A percentile compares a stretch with the other conserved stretches of the same genome.
Evolutionary conservation across 2,797 vertebrate species (phyloP).

Genomic region (Onychomys arenicola): DNA sequence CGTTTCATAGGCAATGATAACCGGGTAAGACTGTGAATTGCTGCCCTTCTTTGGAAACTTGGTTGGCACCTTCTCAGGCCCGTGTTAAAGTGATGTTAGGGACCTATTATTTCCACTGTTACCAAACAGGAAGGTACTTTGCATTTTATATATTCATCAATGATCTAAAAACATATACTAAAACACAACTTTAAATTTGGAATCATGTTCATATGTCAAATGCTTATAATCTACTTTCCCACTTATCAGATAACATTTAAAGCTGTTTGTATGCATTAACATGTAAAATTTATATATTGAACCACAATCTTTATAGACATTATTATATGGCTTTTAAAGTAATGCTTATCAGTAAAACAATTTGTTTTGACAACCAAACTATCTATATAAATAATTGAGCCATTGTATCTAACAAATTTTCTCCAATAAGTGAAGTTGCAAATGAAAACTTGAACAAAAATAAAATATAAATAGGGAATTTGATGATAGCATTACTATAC

Average conservation of each 20-base stretch:
- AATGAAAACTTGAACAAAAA: neutral
- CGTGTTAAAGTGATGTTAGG: neutral
- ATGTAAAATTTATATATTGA: neutral
- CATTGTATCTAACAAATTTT: neutral
- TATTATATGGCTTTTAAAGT: neutral
- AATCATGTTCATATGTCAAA: neutral
- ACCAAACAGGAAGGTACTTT: neutral
- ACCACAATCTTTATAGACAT: neutral
- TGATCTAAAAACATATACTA: neutral
- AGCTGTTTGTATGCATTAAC: neutral
- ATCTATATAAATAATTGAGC: neutral
- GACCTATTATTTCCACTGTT: neutral
- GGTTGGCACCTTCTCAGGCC: neutral
- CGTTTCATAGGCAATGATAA: too few species aligned
- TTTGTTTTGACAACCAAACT: slow-evolving; percentile 17
- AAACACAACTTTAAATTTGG: neutral
- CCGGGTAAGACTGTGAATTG: neutral
- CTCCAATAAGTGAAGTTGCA: neutral
- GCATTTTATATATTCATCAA: neutral
- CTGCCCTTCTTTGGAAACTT: neutral
- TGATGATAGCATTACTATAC: neutral
- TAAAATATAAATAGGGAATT: neutral
- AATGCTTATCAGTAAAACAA: neutral
- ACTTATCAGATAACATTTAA: neutral
- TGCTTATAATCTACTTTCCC: neutral